Conservation (phyloP, 1,140 invertebrate species). For the Hyles vespertilio region DNA sequence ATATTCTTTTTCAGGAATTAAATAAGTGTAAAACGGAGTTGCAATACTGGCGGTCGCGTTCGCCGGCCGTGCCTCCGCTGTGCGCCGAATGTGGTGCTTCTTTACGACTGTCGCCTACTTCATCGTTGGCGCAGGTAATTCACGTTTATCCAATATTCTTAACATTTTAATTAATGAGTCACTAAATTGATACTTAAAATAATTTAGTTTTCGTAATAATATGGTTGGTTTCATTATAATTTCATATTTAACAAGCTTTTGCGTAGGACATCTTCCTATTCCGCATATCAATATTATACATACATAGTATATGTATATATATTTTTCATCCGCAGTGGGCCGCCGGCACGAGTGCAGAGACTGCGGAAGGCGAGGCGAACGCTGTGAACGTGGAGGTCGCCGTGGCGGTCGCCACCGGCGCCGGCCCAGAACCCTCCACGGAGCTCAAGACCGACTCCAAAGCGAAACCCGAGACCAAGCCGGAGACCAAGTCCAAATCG, state of each 20-base stretch:
- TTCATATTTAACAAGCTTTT: no score
- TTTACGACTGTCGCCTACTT: constrained; percentile 39
- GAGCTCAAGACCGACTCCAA: constrained; percentile 17
- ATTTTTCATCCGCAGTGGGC: constrained; percentile 33
- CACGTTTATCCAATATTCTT: neutral
- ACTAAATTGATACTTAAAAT: neutral
- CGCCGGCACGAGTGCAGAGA: constrained; percentile 30
- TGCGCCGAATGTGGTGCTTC: constrained; percentile 73
- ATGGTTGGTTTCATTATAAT: no score
- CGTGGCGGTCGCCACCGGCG: constrained; percentile 15
- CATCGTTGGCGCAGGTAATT: constrained; percentile 28
- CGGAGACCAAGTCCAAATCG: constrained; percentile 14
- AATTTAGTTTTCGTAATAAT: no score
- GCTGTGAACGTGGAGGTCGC: constrained; percentile 24
- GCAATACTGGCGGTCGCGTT: constrained; percentile 92
- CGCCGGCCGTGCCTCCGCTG: constrained; percentile 80
- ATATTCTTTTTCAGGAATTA: constrained; percentile 79
- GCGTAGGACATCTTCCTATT: no score
- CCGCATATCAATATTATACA: no score
- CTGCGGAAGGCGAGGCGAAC: constrained; percentile 19
- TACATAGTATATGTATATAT: no score
- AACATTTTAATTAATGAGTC: neutral
- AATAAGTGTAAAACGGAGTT: constrained; percentile 93
- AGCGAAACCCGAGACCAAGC: constrained; percentile 12
- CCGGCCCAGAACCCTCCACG: constrained; percentile 11